These are phyloP conservation scores for Brenthis hecate DNA, from an alignment of 2,888 invertebrate species.

Conservation along the genomic window DNA sequence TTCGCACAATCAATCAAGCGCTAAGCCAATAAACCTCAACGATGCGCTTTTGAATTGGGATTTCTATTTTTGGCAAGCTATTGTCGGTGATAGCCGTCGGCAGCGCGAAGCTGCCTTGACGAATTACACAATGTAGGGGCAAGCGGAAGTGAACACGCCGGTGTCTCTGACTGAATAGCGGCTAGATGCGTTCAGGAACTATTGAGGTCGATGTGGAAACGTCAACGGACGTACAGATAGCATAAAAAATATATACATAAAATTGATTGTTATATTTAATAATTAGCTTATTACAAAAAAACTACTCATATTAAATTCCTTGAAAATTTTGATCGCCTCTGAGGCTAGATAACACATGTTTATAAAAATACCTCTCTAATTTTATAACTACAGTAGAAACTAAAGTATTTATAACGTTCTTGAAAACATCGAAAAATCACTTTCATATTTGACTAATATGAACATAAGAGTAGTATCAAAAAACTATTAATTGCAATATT, in stretches of 20 bases:
- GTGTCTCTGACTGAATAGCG: constrained; percentile 72
- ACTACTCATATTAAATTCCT: no score
- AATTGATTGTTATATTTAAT: no score
- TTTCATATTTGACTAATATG: no score
- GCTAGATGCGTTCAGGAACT: constrained; percentile 70
- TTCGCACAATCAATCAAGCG: constrained; percentile 83
- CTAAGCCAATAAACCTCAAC: constrained; percentile 83
- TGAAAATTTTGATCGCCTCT: no score
- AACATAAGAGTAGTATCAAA: no score
- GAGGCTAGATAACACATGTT: no score
- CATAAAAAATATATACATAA: constrained; percentile 15
- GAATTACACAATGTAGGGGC: constrained; percentile 74
- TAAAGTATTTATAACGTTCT: no score
- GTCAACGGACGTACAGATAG: constrained; percentile 41
- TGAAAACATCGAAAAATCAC: no score
- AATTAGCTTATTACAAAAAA: no score
- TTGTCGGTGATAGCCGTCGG: constrained; percentile 76
- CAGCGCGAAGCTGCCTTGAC: constrained; percentile 70
- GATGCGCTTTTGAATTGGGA: constrained; percentile 80
- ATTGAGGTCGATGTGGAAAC: constrained; percentile 61
- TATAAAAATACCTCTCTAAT: no score
- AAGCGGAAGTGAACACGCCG: constrained; percentile 73
- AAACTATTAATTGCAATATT: not conserved
- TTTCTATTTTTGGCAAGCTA: constrained; percentile 75
- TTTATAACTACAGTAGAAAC: no score